phyloP scores from a whole-genome alignment of 2,797 vertebrate species.

The Cyclopterus lumpus region DNA sequence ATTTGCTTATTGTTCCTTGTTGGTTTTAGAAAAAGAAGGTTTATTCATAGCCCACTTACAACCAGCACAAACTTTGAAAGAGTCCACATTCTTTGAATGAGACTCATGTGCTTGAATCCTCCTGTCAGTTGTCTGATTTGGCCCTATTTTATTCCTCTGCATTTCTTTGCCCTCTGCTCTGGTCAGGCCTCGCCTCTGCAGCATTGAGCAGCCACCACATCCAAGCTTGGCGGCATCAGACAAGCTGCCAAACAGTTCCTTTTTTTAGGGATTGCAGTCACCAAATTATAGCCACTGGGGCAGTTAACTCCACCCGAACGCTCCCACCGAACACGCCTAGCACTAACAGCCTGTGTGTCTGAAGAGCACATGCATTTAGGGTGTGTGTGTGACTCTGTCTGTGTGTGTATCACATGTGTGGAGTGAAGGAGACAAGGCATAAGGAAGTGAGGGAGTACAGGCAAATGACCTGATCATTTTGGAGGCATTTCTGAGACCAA shows the following conservation, averaged over 20 bases:
- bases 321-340: constrained; percentile 78
- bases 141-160: constrained; percentile 21
- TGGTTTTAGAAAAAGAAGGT: constrained; percentile 31
- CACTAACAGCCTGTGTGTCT: constrained; percentile 59
- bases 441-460: constrained; percentile 24
- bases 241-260: constrained; percentile 80
- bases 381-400: background rate
- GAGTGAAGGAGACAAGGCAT: constrained; percentile 31
- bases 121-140: constrained; percentile 38
- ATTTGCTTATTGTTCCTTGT: constrained; percentile 20
- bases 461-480: constrained; percentile 34
- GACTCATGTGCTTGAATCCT: constrained; percentile 39
- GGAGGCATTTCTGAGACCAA: constrained; percentile 3
- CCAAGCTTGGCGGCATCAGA: constrained; percentile 77
- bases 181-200: constrained; percentile 51
- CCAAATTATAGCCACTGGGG: constrained; percentile 84
- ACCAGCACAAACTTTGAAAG: constrained; percentile 28
- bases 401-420: constrained; percentile 7
- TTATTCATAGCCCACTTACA: constrained; percentile 43
- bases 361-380: constrained; percentile 37
- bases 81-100: constrained; percentile 33
- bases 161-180: constrained; percentile 39
- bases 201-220: constrained; percentile 76
- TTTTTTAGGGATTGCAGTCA: constrained; percentile 85
- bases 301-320: constrained; percentile 82